Evolutionary conservation across 2,888 invertebrate species (phyloP).

Genomic region (Dynastes maya): DNA sequence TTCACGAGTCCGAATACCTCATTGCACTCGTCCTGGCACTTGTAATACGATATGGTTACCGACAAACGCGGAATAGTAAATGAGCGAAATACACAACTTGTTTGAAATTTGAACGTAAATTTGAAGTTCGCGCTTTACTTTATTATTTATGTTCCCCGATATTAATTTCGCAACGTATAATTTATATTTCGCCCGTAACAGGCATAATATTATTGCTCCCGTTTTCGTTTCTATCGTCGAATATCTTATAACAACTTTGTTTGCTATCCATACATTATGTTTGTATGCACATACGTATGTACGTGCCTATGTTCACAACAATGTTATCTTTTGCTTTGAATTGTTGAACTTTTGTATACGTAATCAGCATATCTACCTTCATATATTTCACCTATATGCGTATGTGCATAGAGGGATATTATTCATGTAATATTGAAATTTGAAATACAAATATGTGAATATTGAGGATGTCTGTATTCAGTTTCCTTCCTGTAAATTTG

Average conservation of each 20-base stretch:
- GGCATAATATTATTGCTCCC: neutral
- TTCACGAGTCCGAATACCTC: too few species aligned
- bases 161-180: constrained; percentile 8
- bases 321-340: neutral
- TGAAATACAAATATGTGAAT: too few species aligned
- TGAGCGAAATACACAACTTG: neutral
- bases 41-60: too few species aligned
- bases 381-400: too few species aligned
- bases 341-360: neutral
- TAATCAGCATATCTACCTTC: too few species aligned
- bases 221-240: neutral
- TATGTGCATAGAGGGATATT: too few species aligned
- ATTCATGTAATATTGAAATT: too few species aligned
- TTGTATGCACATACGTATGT: neutral
- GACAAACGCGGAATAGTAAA: too few species aligned
- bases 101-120: neutral
- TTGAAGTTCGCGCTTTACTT: constrained; percentile 2
- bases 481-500: too few species aligned
- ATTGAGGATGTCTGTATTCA: too few species aligned
- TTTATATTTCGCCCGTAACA: neutral
- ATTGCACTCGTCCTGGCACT: too few species aligned
- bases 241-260: constrained; percentile 6
- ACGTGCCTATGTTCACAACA: neutral
- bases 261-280: neutral
- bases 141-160: neutral